Evolutionary conservation across 2,113 vertebrate genomes (phyloP), one percentile per base, ranked within the genome.

Genomic region (Phyllostomus discolor): DNA sequence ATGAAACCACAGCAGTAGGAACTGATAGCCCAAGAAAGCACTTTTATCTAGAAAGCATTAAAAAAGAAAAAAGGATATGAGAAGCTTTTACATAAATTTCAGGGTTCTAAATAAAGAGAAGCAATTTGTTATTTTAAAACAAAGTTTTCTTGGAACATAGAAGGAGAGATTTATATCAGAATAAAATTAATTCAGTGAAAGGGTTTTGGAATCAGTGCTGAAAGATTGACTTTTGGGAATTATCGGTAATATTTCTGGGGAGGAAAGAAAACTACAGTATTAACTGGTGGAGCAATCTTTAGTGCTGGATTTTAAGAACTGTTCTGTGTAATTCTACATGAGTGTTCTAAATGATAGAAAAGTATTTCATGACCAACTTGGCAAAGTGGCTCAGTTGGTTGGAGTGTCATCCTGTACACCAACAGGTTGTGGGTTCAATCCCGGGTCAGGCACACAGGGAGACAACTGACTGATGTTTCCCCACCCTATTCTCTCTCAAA

Each of bases 101-200:
- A 89, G 9, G 43, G 76, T 57, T 92, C 64, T 92, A 86, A 85
- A 85, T 80, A 88, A 97, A 95, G 43, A 94, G 26, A 88, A 73
- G 19, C 15, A 88, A 88, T 22, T 92, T 78, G 48, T 52, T 86
- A 92, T 79, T 92, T 96, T 89, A 76, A 92, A 33, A 91, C 31
- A 86, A 67, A 48, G 28, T 73, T 94, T 90, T 82, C 94, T 83
- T 84, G 62, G 54, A 54, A 72, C 33, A 92, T 20, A 5, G 38
- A 16, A 52, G 50, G n/a, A 86, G 46, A 87, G 11, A 90, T 57
- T 31, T 90, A 50, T 81, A 54, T 31, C 83, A 92, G 50, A 85
- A 20, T 86, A 90, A 85, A 8, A 89, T 0, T 41, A 41, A 89
- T 38, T 82, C 33, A 76, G 26, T 41, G 50, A 93, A 43, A 93